Conservation (phyloP, 2,113 vertebrate species). For the Daubentonia madagascariensis region DNA sequence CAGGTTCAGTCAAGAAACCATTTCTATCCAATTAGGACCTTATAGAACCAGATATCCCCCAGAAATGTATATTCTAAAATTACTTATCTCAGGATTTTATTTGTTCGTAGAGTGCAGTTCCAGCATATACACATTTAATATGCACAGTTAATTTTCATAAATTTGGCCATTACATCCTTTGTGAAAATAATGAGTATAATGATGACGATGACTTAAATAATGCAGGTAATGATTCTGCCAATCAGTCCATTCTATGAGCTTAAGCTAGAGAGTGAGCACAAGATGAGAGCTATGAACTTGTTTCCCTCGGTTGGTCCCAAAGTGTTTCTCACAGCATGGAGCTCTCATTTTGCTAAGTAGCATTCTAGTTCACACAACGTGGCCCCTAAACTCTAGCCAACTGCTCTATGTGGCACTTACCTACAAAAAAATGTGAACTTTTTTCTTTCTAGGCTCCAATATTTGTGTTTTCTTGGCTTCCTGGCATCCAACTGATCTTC, state of each 20-base stretch:
- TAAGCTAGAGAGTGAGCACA: not conserved
- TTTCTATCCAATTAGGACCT: not conserved
- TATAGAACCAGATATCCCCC: not conserved
- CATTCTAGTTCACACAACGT: not conserved
- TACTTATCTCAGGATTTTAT: not conserved
- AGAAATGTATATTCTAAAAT: not conserved
- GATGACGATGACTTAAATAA: not conserved
- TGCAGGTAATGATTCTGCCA: not conserved
- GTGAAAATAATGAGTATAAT: not conserved
- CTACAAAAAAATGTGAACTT: not conserved
- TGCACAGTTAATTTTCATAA: not conserved
- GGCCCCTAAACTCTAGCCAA: not conserved
- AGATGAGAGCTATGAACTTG: not conserved
- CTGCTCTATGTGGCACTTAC: not conserved
- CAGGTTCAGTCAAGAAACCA: not conserved
- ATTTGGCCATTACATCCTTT: not conserved
- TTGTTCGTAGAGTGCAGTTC: not conserved
- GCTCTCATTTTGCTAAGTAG: not conserved
- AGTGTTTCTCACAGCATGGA: not conserved
- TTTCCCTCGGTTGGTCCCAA: not conserved
- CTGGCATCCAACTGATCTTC: not conserved
- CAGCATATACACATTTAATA: not conserved
- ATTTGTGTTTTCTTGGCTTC: not conserved
- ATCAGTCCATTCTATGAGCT: not conserved
- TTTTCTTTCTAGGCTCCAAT: not conserved